Evolutionary conservation across 1,140 invertebrate species (phyloP).

Genomic region (Contarinia nasturtii): DNA sequence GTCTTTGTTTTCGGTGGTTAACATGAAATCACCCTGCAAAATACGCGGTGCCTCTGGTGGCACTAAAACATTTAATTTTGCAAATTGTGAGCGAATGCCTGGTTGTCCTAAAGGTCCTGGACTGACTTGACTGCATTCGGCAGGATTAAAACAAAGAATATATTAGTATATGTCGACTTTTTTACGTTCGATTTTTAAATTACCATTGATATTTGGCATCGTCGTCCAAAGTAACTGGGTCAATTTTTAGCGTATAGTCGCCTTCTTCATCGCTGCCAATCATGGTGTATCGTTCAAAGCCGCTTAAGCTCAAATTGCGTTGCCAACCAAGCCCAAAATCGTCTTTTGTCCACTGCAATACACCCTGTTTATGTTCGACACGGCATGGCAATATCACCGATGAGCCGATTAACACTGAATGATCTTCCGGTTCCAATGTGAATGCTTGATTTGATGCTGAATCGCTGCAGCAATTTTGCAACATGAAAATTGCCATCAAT

Average conservation of each 20-base stretch:
- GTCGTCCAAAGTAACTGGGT: slow-evolving; percentile 52
- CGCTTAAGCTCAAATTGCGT: slow-evolving; percentile 43
- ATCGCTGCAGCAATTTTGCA: no score
- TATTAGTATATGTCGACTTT: no score
- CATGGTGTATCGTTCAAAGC: slow-evolving; percentile 65
- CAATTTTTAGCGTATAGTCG: slow-evolving; percentile 52
- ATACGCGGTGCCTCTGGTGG: slow-evolving; percentile 59
- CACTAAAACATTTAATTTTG: slow-evolving; percentile 49
- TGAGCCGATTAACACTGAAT: slow-evolving; percentile 48
- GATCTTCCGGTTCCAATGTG: slow-evolving; percentile 68
- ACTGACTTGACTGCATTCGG: slow-evolving; percentile 26
- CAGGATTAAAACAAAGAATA: no score
- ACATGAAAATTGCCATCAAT: no score
- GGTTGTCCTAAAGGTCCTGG: slow-evolving; percentile 39
- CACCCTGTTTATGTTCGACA: slow-evolving; percentile 52
- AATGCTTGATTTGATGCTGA: slow-evolving; percentile 34
- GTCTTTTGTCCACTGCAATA: slow-evolving; percentile 68
- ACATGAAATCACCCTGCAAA: slow-evolving; percentile 38
- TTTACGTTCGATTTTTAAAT: slow-evolving; percentile 2
- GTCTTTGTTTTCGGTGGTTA: slow-evolving; percentile 51
- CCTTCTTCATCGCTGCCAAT: slow-evolving; percentile 64
- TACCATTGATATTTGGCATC: slow-evolving; percentile 61
- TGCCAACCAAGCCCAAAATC: slow-evolving; percentile 63
- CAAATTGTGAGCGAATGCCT: slow-evolving; percentile 43
- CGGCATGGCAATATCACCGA: slow-evolving; percentile 49